Evolutionary conservation across 2,888 invertebrate genomes (phyloP).

Genomic region (Tinea semifulvella): DNA sequence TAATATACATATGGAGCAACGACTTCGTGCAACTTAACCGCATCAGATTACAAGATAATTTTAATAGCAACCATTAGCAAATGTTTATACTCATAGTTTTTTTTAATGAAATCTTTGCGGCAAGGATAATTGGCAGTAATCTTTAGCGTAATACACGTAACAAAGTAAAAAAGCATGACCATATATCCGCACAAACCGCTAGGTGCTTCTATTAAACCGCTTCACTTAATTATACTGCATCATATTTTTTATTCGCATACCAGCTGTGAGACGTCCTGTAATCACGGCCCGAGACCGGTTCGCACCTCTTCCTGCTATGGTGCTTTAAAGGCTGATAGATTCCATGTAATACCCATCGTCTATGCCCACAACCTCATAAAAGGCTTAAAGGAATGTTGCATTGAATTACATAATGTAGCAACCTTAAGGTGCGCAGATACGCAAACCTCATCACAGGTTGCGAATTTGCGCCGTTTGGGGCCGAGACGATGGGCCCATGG

Average conservation of each 20-base stretch:
- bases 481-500: too few relatives aligned
- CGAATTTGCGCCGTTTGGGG: too few relatives aligned
- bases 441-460: too few relatives aligned
- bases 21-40: conserved; percentile 3
- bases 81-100: too few relatives aligned
- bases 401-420: conserved; percentile 6
- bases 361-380: conserved; percentile 6
- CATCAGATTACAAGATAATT: conserved; percentile 5
- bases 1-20: conserved; percentile 6
- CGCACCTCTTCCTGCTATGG: conserved; percentile 42
- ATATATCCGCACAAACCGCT: conserved; percentile 5
- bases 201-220: conserved; percentile 11
- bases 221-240: conserved; percentile 37
- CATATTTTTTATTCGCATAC: conserved; percentile 25
- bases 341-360: conserved; percentile 5
- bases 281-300: conserved; percentile 34
- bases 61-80: background rate
- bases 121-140: too few relatives aligned
- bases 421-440: too few relatives aligned
- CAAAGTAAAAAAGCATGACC: background rate
- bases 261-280: conserved; percentile 24
- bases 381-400: background rate
- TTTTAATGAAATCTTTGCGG: too few relatives aligned
- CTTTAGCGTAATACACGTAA: too few relatives aligned
- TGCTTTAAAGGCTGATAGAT: conserved; percentile 34